These are phyloP conservation scores for Fulmarus glacialis DNA, from an alignment of 2,113 vertebrate species.

Conservation along the genomic window DNA sequence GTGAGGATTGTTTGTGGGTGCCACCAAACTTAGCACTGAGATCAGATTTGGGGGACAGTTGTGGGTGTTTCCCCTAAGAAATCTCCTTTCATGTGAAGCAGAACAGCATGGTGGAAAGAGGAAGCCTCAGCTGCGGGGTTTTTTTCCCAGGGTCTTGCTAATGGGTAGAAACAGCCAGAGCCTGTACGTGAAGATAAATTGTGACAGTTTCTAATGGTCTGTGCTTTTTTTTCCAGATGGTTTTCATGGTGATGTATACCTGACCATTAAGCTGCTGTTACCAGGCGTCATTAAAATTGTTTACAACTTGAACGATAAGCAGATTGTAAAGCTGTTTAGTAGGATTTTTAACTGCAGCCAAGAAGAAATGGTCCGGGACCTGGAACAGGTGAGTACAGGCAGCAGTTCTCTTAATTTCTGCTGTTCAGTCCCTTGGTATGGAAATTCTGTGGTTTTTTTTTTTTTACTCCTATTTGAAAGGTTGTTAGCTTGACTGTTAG, in stretches of 20 bases:
- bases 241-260: conserved; percentile 91
- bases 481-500: background rate
- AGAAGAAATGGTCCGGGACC: conserved; percentile 93
- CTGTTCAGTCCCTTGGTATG: background rate
- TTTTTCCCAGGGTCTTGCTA: background rate
- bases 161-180: background rate
- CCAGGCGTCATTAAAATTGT: conserved; percentile 95
- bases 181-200: background rate
- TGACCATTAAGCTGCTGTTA: conserved; percentile 94
- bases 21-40: background rate
- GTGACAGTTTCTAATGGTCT: background rate
- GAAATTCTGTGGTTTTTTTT: background rate
- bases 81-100: background rate
- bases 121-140: background rate
- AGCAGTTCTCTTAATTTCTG: background rate
- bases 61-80: background rate
- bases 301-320: conserved; percentile 98
- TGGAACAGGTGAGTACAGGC: conserved; percentile 88
- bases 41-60: background rate
- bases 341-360: conserved; percentile 91
- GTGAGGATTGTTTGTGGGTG: background rate
- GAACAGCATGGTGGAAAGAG: background rate
- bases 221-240: conserved; percentile 78
- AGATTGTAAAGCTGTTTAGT: conserved; percentile 98
- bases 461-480: background rate